A percentile compares a stretch with the other conserved stretches of the same genome.
Conservation (phyloP, 2,888 invertebrate species). For the Limnephilus marmoratus region DNA sequence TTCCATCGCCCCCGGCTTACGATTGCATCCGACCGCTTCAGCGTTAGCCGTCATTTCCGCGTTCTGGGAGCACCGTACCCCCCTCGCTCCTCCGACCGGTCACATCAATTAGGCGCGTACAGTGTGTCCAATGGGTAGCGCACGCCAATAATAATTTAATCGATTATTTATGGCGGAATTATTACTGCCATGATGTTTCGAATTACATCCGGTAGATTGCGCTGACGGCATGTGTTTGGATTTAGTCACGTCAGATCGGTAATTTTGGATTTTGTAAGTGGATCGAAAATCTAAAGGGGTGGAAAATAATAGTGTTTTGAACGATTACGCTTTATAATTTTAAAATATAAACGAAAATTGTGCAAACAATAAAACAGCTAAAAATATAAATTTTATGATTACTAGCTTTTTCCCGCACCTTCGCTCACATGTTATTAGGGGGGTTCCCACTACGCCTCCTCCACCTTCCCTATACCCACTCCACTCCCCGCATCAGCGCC, state of each 20-base stretch:
- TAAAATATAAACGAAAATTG: too few relatives aligned
- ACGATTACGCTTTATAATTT: too few relatives aligned
- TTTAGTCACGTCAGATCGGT: background rate
- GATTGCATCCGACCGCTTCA: slow-evolving; percentile 38
- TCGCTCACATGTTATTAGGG: too few relatives aligned
- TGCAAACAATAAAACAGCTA: too few relatives aligned
- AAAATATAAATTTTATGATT: too few relatives aligned
- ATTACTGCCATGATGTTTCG: background rate
- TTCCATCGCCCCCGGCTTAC: slow-evolving; percentile 15
- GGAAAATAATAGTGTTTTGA: background rate
- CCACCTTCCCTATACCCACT: too few relatives aligned
- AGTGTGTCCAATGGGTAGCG: slow-evolving; percentile 31
- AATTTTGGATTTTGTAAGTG: slow-evolving; percentile 3
- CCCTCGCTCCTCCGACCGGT: slow-evolving; percentile 3
- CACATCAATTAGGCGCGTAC: slow-evolving; percentile 46
- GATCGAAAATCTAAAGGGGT: background rate
- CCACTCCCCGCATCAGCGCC: too few relatives aligned
- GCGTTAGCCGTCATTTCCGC: slow-evolving; percentile 30
- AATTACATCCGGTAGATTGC: slow-evolving; percentile 20
- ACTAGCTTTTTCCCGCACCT: too few relatives aligned
- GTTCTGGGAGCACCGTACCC: slow-evolving; percentile 2
- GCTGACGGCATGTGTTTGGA: slow-evolving; percentile 5
- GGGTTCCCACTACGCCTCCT: too few relatives aligned
- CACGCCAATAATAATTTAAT: slow-evolving; percentile 41
- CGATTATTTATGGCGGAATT: slow-evolving; percentile 42